Conservation (phyloP, 2,888 invertebrate genomes). For the Leptinotarsa haldemani region DNA sequence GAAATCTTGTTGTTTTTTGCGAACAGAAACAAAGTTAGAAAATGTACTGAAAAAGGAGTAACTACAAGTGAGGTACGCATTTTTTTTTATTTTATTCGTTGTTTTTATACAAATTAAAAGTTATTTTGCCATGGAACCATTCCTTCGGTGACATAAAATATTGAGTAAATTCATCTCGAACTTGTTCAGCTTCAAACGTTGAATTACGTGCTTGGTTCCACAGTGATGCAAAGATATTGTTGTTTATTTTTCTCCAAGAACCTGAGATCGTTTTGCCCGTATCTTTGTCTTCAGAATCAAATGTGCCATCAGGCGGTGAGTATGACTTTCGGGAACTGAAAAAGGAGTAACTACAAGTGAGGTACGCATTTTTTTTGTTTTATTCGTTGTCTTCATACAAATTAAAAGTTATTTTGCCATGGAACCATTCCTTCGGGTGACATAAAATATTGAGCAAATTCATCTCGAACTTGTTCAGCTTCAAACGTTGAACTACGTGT, state of each 20-base stretch:
- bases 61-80: neutral
- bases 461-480: neutral
- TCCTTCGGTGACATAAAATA: slow-evolving; percentile 2
- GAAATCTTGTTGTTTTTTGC: neutral
- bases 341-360: neutral
- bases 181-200: neutral
- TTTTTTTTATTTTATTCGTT: neutral
- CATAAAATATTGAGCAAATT: slow-evolving; percentile 1
- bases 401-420: slow-evolving; percentile 2
- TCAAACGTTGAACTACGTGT: neutral
- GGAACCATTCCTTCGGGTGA: neutral
- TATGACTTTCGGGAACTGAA: neutral
- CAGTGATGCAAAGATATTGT: neutral
- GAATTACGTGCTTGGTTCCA: slow-evolving; percentile 2
- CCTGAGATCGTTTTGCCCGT: neutral
- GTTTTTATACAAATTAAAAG: neutral
- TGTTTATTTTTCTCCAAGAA: neutral
- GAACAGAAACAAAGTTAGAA: slow-evolving; percentile 2
- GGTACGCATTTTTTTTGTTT: neutral
- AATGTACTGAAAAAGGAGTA: slow-evolving; percentile 5
- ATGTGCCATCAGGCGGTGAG: neutral
- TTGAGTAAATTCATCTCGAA: neutral
- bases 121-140: slow-evolving; percentile 1
- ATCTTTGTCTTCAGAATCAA: neutral
- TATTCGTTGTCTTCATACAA: neutral